Evolutionary conservation across 2,888 invertebrate genomes (phyloP).

Genomic region (Synergus japonicus): DNA sequence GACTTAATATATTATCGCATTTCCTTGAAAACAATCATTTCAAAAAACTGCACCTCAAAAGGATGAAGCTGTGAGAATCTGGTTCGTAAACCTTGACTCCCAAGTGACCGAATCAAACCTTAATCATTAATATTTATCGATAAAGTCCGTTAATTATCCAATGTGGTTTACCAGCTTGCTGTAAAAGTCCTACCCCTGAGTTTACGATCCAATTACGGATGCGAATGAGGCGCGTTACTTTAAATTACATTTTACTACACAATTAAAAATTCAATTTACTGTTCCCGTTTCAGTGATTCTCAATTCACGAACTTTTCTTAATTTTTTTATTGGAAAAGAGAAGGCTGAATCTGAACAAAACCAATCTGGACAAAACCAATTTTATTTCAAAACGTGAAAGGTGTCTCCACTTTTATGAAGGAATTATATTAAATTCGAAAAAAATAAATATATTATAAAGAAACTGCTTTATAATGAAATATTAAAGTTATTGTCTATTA

Average conservation of each 20-base stretch:
- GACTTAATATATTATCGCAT: no score
- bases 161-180: slow-evolving; percentile 33
- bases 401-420: no score
- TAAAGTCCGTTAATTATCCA: slow-evolving; percentile 40
- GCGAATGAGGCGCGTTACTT: slow-evolving; percentile 32
- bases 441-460: no score
- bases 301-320: background rate
- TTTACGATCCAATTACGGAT: slow-evolving; percentile 41
- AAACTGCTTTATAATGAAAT: no score
- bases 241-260: slow-evolving; percentile 38
- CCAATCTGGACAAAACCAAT: no score
- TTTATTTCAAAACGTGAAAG: no score
- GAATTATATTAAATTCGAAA: no score
- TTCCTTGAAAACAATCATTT: slow-evolving; percentile 8
- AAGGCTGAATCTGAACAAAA: no score
- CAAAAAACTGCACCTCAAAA: background rate
- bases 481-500: background rate
- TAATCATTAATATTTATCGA: slow-evolving; percentile 39
- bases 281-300: slow-evolving; percentile 38
- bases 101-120: slow-evolving; percentile 33
- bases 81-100: slow-evolving; percentile 29
- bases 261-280: slow-evolving; percentile 41
- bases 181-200: slow-evolving; percentile 11
- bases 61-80: slow-evolving; percentile 26
- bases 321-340: background rate